Conservation (phyloP, 2,888 invertebrate species). For the Morpho helenor region DNA sequence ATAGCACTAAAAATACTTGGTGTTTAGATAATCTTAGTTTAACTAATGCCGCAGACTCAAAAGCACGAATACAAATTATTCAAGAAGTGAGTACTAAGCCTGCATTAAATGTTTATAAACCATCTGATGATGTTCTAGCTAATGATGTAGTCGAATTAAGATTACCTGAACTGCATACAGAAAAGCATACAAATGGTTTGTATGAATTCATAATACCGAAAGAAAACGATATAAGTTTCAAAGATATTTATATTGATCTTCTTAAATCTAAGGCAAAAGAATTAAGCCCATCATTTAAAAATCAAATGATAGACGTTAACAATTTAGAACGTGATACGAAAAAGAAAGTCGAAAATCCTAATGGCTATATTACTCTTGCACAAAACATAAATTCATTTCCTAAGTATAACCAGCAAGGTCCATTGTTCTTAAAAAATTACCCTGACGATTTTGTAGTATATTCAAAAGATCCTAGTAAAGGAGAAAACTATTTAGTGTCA, state of each 20-base stretch:
- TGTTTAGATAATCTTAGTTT: background rate
- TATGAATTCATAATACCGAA: conserved; percentile 13
- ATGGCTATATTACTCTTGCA: background rate
- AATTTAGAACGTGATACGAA: background rate
- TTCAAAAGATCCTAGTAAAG: no score
- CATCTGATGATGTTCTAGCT: no score
- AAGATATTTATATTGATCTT: conserved; percentile 9
- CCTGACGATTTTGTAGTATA: no score
- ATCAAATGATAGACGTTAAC: background rate
- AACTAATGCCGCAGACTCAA: background rate
- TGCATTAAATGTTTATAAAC: background rate
- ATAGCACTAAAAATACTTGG: background rate
- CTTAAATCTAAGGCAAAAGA: background rate
- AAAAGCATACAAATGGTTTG: background rate
- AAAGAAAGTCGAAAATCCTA: background rate
- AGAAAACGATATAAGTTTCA: conserved; percentile 3
- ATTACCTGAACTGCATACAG: background rate
- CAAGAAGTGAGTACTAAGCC: background rate
- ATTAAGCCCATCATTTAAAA: background rate
- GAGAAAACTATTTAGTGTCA: no score
- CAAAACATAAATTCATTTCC: no score
- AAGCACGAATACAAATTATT: background rate
- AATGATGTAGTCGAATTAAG: no score
- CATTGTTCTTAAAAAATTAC: no score
- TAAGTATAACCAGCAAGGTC: no score